phyloP scores from a whole-genome alignment of 2,797 vertebrate genomes.

The Phrynocephalus guinanensis region DNA sequence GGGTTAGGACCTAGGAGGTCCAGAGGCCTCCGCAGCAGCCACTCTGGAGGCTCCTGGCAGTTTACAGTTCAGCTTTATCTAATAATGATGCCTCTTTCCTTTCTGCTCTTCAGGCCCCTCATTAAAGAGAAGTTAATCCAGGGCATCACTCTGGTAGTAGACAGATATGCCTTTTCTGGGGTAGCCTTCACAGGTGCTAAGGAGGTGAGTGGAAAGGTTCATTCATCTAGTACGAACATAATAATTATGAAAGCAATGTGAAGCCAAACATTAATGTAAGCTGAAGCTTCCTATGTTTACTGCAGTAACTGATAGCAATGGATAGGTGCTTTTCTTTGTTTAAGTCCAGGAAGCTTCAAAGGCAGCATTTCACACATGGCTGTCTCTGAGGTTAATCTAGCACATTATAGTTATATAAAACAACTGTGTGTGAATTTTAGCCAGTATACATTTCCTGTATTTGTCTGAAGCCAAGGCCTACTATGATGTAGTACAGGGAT shows the following conservation, averaged over 20 bases:
- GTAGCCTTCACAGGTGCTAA: constrained; percentile 95
- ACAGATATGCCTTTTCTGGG: constrained; percentile 96
- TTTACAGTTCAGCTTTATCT: not conserved
- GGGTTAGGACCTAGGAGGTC: too few relatives aligned
- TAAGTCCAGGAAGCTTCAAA: not conserved
- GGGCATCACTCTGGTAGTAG: constrained; percentile 89
- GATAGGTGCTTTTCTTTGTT: not conserved
- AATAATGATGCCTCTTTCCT: not conserved
- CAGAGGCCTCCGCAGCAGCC: too few relatives aligned
- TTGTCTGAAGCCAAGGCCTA: not conserved
- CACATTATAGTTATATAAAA: not conserved
- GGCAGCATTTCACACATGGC: not conserved
- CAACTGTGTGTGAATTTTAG: not conserved
- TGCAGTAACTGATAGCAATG: not conserved
- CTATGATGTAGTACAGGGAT: not conserved
- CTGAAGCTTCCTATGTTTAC: not conserved
- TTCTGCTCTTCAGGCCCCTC: constrained; percentile 79
- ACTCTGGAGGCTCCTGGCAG: not conserved
- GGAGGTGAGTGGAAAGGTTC: constrained; percentile 80
- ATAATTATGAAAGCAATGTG: not conserved
- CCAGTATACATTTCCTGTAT: not conserved
- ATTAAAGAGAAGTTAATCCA: constrained; percentile 90
- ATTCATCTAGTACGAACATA: not conserved
- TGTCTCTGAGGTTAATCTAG: not conserved
- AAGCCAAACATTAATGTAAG: not conserved